Percentiles rank a stretch among this genome's conserved stretches.
Conservation (phyloP, 2,888 invertebrate genomes). For the Trilocha varians region DNA sequence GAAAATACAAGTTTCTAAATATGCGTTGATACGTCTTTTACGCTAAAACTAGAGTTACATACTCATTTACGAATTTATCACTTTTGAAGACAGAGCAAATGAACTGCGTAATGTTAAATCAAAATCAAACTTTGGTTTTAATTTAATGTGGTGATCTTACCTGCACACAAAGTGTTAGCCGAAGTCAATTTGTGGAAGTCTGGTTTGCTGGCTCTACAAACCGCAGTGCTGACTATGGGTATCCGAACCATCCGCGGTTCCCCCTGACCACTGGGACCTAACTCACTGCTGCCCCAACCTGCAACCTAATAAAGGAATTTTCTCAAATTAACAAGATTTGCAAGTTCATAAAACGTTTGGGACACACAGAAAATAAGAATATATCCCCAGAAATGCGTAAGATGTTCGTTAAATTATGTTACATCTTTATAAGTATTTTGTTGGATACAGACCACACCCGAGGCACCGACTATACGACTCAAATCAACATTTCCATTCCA, state of each 20-base stretch:
- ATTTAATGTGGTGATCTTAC: no score
- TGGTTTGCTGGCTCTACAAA: slow-evolving; percentile 66
- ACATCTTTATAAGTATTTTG: neutral
- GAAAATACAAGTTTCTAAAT: neutral
- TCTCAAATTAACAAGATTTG: neutral
- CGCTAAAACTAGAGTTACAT: neutral
- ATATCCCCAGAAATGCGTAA: no score
- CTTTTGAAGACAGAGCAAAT: no score
- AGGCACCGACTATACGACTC: slow-evolving; percentile 43
- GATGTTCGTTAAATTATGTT: no score
- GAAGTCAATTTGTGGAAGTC: slow-evolving; percentile 64
- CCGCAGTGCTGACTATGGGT: slow-evolving; percentile 71
- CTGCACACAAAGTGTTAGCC: slow-evolving; percentile 76
- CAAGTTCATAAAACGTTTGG: no score
- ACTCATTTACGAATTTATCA: neutral
- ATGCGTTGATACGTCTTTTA: no score
- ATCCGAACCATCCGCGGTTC: slow-evolving; percentile 67
- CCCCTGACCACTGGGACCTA: slow-evolving; percentile 48
- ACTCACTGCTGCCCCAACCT: slow-evolving; percentile 74
- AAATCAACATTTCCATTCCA: slow-evolving; percentile 62
- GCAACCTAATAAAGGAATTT: slow-evolving; percentile 44
- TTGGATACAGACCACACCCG: slow-evolving; percentile 48
- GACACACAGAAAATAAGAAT: no score
- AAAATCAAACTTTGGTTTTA: no score
- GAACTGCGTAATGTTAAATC: no score